Conservation (phyloP, 2,888 invertebrate genomes). For the Harpalus rubripes region DNA sequence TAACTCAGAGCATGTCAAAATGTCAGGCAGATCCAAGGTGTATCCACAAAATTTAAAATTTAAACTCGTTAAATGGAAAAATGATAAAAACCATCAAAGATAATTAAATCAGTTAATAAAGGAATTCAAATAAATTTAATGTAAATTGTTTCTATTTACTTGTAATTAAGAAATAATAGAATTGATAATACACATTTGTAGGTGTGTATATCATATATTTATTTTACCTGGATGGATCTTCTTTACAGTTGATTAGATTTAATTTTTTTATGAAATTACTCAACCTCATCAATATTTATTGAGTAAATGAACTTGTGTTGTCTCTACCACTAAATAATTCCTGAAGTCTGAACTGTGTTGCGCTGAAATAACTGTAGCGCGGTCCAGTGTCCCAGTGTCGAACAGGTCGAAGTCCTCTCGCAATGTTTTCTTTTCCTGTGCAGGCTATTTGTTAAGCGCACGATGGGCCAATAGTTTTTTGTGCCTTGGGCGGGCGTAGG, state of each 20-base stretch:
- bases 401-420: slow-evolving; percentile 51
- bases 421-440: slow-evolving; percentile 53
- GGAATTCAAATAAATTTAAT: too few species aligned
- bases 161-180: too few species aligned
- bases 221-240: not conserved
- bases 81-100: too few species aligned
- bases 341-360: not conserved
- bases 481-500: slow-evolving; percentile 19
- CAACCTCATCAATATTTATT: not conserved
- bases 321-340: not conserved
- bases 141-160: too few species aligned
- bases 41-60: too few species aligned
- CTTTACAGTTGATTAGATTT: not conserved
- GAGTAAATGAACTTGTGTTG: not conserved
- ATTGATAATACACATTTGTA: too few species aligned
- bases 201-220: not conserved
- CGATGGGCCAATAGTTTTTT: slow-evolving; percentile 33
- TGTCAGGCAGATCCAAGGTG: too few species aligned
- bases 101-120: too few species aligned
- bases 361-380: not conserved
- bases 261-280: not conserved
- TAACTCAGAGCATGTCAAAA: too few species aligned
- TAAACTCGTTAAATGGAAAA: too few species aligned
- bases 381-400: slow-evolving; percentile 38
- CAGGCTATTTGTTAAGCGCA: slow-evolving; percentile 44